Base-by-base conservation (phyloP, 2,797 vertebrate genomes). In the Takifugu ocellatus region DNA sequence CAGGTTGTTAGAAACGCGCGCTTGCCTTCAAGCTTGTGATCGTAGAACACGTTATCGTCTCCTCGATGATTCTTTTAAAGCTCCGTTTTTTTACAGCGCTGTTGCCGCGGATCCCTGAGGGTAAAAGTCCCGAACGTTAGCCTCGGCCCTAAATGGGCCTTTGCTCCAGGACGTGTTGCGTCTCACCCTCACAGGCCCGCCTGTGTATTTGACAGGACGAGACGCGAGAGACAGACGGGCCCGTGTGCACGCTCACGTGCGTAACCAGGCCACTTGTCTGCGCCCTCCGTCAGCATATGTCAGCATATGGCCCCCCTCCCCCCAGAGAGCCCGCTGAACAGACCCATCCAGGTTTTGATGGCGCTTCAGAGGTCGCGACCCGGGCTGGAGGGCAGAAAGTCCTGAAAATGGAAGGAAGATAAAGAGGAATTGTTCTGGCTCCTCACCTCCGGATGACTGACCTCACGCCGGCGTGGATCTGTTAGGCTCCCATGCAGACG, bases 291-390 rank as follows among this genome's bases (percentile, higher is more conserved):
- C 68, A 67, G 72, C 83, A 82, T 83, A 82, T 81, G 82, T 77
- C 78, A 79, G 73, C 87, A 87, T 85, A 79, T 75, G 84, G 81
- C 63, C 61, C 11, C 36, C 66, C 60, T 72, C 21, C 21, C 82
- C 77, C 67, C 66, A 9, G 76, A 85, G 78, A 79, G 56, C 53
- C 56, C 58, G 81, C 68, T 68, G 59, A 82, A 82, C 83, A 86
- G 68, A 68, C 80, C 58, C 66, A 79, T 79, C 56, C 75, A 61
- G 77, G 75, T 78, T 21, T 83, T 81, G 68, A 64, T 75, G 75
- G 58, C 8, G 55, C 76, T 70, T 70, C 39, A 2, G 69, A 74
- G 79, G 76, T 66, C 70, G 50, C 60, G 78, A 79, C 78, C 78
- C 17, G 64, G 59, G 63, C 74, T 1, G 36, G 49, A 72, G 54